Percentiles rank a stretch among this genome's conserved stretches.
These are phyloP conservation scores for Knipowitschia caucasica DNA, from an alignment of 2,797 vertebrate species.

Conservation along the genomic window DNA sequence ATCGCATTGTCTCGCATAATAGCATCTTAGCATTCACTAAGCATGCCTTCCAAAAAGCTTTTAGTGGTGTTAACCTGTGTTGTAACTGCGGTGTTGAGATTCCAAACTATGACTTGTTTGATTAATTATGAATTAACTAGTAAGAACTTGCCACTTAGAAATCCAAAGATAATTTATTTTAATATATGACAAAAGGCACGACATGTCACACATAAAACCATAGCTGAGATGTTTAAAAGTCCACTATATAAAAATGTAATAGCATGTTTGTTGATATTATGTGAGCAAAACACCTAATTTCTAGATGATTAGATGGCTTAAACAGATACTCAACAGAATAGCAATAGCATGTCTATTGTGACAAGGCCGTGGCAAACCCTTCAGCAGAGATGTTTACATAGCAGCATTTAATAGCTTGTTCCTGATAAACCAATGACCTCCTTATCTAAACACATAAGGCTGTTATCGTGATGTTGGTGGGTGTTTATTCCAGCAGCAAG, in stretches of 20 bases:
- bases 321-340: no score
- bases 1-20: conserved; percentile 52
- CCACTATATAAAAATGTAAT: no score
- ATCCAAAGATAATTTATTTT: background rate
- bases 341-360: background rate
- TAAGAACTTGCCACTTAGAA: background rate
- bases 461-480: conserved; percentile 29
- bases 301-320: no score
- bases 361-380: background rate
- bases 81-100: conserved; percentile 20
- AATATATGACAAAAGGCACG: background rate
- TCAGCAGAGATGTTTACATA: background rate
- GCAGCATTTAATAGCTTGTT: conserved; percentile 26
- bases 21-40: conserved; percentile 47
- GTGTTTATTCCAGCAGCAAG: conserved; percentile 9
- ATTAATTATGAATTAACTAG: background rate
- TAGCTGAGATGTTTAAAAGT: conserved; percentile 37
- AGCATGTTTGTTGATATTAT: no score
- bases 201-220: conserved; percentile 1
- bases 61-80: conserved; percentile 37
- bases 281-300: no score
- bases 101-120: conserved; percentile 8
- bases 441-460: conserved; percentile 39
- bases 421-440: conserved; percentile 51
- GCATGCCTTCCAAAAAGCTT: conserved; percentile 55